Percentiles rank a stretch among this genome's conserved stretches.
These are phyloP conservation scores for Sitta europaea DNA, from an alignment of 2,113 vertebrate species.

Conservation along the genomic window DNA sequence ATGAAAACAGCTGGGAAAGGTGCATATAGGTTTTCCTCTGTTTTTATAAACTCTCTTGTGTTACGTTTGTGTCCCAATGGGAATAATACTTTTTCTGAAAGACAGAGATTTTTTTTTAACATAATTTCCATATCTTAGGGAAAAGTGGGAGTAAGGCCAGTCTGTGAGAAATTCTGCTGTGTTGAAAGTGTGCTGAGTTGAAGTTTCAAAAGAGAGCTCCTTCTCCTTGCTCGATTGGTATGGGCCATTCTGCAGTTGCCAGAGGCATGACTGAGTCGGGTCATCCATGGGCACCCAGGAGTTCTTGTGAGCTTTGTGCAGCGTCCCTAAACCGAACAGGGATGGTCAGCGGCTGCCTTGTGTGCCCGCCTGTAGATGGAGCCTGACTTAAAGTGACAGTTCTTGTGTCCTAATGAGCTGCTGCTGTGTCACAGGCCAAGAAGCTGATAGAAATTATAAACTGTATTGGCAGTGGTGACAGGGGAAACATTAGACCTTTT, in stretches of 20 bases:
- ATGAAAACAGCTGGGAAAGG: neutral
- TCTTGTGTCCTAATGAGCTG: neutral
- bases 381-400: neutral
- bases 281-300: neutral
- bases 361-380: accelerated
- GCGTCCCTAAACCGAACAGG: neutral
- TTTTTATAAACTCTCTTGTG: neutral
- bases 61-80: neutral
- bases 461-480: neutral
- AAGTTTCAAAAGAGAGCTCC: neutral
- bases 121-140: neutral
- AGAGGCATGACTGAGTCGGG: accelerated
- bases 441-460: neutral
- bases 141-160: neutral
- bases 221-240: neutral
- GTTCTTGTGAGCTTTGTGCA: neutral
- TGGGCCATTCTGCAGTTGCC: neutral
- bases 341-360: neutral
- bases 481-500: neutral
- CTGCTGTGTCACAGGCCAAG: neutral
- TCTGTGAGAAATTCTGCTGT: neutral
- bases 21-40: neutral
- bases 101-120: neutral
- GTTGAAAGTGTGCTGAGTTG: neutral
- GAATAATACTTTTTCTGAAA: neutral